Evolutionary conservation across 2,113 vertebrate species (phyloP).

Genomic region (Micronycteris hirsuta): DNA sequence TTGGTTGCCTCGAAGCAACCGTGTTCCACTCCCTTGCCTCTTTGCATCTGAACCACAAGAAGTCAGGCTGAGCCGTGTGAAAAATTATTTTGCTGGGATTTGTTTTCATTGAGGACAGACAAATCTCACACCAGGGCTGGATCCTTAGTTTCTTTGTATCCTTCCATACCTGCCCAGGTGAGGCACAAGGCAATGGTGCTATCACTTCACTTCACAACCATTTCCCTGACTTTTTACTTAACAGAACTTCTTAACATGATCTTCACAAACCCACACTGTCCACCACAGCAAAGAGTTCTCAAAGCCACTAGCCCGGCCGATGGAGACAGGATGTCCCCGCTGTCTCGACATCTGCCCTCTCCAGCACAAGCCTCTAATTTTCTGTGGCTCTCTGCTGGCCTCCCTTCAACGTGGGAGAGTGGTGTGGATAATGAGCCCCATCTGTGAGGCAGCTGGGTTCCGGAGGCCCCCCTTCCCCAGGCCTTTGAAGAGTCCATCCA

Average conservation of each 20-base stretch:
- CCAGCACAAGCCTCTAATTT: constrained; percentile 69
- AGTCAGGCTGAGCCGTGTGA: neutral
- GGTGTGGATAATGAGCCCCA: constrained; percentile 61
- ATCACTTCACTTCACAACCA: neutral
- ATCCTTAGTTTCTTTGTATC: neutral
- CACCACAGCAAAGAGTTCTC: constrained; percentile 26
- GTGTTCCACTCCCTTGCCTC: neutral
- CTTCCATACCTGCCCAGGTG: neutral
- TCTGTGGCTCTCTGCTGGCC: constrained; percentile 63
- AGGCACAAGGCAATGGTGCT: neutral
- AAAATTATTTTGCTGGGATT: constrained; percentile 26
- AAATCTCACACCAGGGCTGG: neutral
- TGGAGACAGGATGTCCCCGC: constrained; percentile 61
- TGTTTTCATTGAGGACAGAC: neutral
- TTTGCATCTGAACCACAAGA: constrained; percentile 20
- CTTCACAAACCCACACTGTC: neutral
- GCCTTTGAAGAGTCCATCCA: constrained; percentile 64
- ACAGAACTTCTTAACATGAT: neutral
- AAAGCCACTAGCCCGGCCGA: constrained; percentile 14
- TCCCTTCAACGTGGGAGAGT: constrained; percentile 46
- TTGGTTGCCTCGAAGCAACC: neutral
- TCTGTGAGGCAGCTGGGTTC: constrained; percentile 63
- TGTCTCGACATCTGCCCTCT: constrained; percentile 68
- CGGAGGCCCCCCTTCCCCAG: neutral
- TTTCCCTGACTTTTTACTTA: neutral